Base-by-base conservation (phyloP, 2,113 vertebrate genomes). In the Nyctereutes procyonoides region DNA sequence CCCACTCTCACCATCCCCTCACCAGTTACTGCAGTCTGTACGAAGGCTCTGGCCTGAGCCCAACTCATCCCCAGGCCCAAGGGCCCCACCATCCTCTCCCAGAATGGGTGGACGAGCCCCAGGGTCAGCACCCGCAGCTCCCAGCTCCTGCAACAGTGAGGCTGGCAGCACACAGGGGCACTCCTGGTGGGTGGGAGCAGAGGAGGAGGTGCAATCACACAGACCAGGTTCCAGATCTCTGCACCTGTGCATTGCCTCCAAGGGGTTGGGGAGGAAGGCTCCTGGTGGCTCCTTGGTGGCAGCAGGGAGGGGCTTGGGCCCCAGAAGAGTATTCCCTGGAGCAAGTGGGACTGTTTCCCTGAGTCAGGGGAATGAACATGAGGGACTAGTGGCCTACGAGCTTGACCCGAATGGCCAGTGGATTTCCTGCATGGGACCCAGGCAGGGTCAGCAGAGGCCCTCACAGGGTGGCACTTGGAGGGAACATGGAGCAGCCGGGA, bases 21-120 rank as follows among this genome's bases (percentile, higher is more conserved):
- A 99, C 99, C 99, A 99, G 92, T 98, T 98, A 85, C 98, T 99
- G 96, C 99, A 99, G 94, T 98, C 98, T 0, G 98, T 97, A 0
- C 24, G 93, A 87, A 99, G 84, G 4, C 96, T 97, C 35, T 98
- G 98, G 96, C 99, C 99, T 0, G 99, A 96, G n/a, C 93, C 97
- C 53, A 99, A 82, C 90, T 99, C 99, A 16, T 95, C 95, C 32
- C 99, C 99, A n/a, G 98, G 98, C 14, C 95, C 95, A 58, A 99
- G 87, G 82, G 95, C 98, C 5, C 5, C 26, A 11, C 92, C 87
- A 0, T 35, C 30, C 3, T 92, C 80, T 30, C 93, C 97, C 60
- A 98, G 92, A 10, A 98, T 73, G 20, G 96, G 88, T 51, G 94
- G 97, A 58, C 67, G 77, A 20, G 84, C 87, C 4, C 98, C 81